Base-by-base conservation (phyloP, 2,113 vertebrate species). In the Tyrannus savana region DNA sequence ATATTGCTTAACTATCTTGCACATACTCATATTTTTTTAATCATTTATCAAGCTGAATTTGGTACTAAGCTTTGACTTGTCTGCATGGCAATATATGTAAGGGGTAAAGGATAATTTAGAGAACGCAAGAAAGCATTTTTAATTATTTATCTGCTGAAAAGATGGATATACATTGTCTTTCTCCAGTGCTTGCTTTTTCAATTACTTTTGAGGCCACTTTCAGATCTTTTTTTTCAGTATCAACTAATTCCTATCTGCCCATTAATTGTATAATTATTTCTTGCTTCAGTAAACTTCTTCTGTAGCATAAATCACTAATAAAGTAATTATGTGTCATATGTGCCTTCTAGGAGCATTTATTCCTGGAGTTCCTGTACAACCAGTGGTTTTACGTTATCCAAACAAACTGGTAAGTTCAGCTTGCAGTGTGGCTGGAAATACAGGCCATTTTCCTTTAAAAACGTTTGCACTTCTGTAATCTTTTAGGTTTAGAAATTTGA, bases 321-420 rank as follows among this genome's bases (percentile, higher is more conserved):
- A 77, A 73, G 41, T 95, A 90, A 87, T 87, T 25, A 9, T 66
- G 27, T 86, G 11, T 89, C 14, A 4, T 39, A 37, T 84, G 28
- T 94, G 68, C 67, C 39, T 84, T 84, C 62, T 95, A 99, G 99
- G 99, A 64, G 99, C 99, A 0, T 99, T 99, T 92, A 99, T 99
- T 93, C 99, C 99, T 12, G 99, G 98, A 21, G 99, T 99, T 23
- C 99, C 99, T 27, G 98, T 99, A 31, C 99, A 99, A 88, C 99
- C 99, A 11, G 99, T 99, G 81, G 98, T 99, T 64, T 95, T 99
- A 47, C 98, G 99, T 46, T 99, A 99, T 85, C 99, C 99, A 25
- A 99, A 99, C 95, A 98, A 98, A 96, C 97, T 99, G 99, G 99
- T 99, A 96, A 98, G 98, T 96, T 82, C 64, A 83, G 28, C 24